These are phyloP conservation scores for Platyrinchus mystaceus DNA, from an alignment of 2,797 vertebrate species.

Conservation along the genomic window DNA sequence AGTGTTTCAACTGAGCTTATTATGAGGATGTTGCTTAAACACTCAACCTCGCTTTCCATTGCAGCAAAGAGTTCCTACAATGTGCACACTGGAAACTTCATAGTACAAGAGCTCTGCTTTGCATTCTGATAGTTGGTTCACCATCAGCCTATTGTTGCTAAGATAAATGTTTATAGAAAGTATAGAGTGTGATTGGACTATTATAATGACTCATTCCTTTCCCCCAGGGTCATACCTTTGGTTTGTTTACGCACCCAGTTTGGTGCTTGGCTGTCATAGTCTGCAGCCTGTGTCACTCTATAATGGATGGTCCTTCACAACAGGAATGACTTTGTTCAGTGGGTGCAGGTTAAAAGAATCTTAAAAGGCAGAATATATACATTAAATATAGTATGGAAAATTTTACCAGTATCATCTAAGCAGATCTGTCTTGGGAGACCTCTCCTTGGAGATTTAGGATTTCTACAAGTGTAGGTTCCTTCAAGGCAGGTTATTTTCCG, in stretches of 20 bases:
- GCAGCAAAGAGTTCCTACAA: neutral
- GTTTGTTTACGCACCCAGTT: neutral
- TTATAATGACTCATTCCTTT: neutral
- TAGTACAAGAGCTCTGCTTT: neutral
- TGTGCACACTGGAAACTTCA: neutral
- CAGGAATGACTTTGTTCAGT: neutral
- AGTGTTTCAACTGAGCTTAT: slow-evolving; percentile 22
- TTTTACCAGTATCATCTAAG: neutral
- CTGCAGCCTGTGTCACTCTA: accelerated
- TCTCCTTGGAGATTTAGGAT: neutral
- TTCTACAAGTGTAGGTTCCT: neutral
- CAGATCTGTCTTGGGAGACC: neutral
- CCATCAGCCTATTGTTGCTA: neutral
- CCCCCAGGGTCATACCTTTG: neutral
- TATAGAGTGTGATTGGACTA: neutral
- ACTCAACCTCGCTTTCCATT: neutral
- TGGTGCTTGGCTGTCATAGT: neutral
- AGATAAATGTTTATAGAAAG: neutral
- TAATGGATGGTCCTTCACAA: neutral
- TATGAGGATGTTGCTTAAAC: neutral
- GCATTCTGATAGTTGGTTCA: neutral
- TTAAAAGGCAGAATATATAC: neutral
- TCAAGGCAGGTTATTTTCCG: neutral
- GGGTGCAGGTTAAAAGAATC: neutral
- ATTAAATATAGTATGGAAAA: neutral